These are phyloP conservation scores for Microchirus variegatus DNA, from an alignment of 2,797 vertebrate genomes.

Conservation along the genomic window DNA sequence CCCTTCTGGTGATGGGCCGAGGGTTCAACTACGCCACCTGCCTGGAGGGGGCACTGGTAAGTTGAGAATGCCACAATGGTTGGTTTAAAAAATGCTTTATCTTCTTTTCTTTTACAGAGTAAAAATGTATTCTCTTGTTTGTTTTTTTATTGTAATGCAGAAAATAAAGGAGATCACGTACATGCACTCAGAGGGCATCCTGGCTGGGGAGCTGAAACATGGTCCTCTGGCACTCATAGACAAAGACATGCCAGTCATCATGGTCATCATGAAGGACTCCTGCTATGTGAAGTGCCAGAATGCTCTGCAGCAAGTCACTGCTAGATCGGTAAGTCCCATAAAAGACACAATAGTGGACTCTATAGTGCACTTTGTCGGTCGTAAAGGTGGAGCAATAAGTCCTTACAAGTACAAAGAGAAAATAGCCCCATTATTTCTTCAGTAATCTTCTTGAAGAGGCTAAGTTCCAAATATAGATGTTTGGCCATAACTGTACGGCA, in stretches of 20 bases:
- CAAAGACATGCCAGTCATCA: slow-evolving; percentile 96
- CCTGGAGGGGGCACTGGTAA: slow-evolving; percentile 95
- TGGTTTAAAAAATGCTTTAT: background rate
- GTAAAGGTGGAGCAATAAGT: background rate
- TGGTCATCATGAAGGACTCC: slow-evolving; percentile 94
- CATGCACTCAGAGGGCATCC: slow-evolving; percentile 97
- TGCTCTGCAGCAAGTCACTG: slow-evolving; percentile 92
- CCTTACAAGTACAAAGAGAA: background rate
- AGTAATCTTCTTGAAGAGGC: too few species aligned
- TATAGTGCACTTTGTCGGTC: background rate
- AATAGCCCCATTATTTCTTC: background rate
- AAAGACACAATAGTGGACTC: background rate
- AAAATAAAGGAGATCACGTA: slow-evolving; percentile 99
- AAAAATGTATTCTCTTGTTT: background rate
- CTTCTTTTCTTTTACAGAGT: background rate
- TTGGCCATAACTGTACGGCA: too few species aligned
- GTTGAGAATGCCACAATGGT: slow-evolving; percentile 37
- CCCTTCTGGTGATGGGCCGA: slow-evolving; percentile 94
- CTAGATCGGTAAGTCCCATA: slow-evolving; percentile 85
- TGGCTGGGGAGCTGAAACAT: slow-evolving; percentile 95
- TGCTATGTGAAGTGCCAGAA: slow-evolving; percentile 96
- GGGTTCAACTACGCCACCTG: slow-evolving; percentile 96
- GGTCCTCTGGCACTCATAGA: slow-evolving; percentile 93
- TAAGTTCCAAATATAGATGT: too few species aligned
- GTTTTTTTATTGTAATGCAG: slow-evolving; percentile 62